phyloP scores from a whole-genome alignment of 2,888 invertebrate species.

The Chalcis sispes region DNA sequence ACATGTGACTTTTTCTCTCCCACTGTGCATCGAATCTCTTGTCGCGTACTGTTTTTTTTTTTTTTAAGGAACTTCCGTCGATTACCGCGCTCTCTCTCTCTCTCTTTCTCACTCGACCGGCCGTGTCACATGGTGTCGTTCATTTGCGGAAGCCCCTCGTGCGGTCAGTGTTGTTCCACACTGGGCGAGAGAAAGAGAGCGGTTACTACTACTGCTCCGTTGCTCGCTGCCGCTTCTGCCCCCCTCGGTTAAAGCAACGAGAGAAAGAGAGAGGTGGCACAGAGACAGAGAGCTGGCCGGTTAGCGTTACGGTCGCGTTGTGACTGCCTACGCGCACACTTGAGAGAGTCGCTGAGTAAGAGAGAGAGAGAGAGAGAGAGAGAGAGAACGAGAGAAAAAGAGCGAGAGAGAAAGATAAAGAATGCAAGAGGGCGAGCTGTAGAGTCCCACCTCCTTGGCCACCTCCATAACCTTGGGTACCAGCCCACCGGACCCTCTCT shows the following conservation, averaged over 20 bases:
- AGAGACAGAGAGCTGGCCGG: slow-evolving; percentile 64
- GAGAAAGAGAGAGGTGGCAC: slow-evolving; percentile 54
- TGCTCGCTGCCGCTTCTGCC: too few relatives aligned
- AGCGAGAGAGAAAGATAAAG: slow-evolving; percentile 40
- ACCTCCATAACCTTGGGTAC: slow-evolving; percentile 74
- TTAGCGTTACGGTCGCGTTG: slow-evolving; percentile 73
- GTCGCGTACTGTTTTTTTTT: slow-evolving; percentile 48
- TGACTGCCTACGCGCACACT: slow-evolving; percentile 73
- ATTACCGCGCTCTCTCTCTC: slow-evolving; percentile 28
- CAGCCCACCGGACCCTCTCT: slow-evolving; percentile 75
- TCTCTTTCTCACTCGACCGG: slow-evolving; percentile 19
- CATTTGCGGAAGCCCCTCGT: slow-evolving; percentile 37
- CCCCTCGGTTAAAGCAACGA: neutral
- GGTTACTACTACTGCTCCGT: too few relatives aligned
- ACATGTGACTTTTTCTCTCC: neutral
- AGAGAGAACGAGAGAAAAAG: slow-evolving; percentile 37
- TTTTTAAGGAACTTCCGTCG: slow-evolving; percentile 22
- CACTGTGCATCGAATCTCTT: too few relatives aligned
- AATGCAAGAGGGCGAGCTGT: slow-evolving; percentile 63
- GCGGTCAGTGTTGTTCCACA: slow-evolving; percentile 29
- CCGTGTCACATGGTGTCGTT: slow-evolving; percentile 43
- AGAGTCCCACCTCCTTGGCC: slow-evolving; percentile 75
- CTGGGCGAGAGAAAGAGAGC: slow-evolving; percentile 2
- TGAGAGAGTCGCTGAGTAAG: slow-evolving; percentile 59
- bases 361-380: slow-evolving; percentile 40